Evolutionary conservation across 2,888 invertebrate species (phyloP).

Genomic region (Agrilus cyanescens): DNA sequence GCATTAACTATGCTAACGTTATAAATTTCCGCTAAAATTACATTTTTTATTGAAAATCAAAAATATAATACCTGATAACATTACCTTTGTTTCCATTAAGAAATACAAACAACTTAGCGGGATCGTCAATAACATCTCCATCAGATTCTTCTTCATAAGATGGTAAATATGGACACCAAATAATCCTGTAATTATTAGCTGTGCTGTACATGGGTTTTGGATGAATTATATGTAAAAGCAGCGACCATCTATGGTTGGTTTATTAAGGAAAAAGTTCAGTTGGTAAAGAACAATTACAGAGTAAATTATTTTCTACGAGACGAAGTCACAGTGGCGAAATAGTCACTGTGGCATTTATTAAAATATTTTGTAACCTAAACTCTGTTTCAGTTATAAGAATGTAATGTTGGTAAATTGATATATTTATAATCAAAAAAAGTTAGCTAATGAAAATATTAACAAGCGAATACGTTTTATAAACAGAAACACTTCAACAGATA

Average conservation of each 20-base stretch:
- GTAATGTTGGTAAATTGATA: too few species aligned
- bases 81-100: constrained; percentile 60
- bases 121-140: constrained; percentile 49
- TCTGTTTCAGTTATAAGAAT: too few species aligned
- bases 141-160: constrained; percentile 42
- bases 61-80: not conserved
- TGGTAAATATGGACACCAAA: constrained; percentile 91
- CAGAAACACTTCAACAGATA: too few species aligned
- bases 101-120: constrained; percentile 67
- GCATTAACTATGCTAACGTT: constrained; percentile 38
- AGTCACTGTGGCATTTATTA: too few species aligned
- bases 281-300: constrained; percentile 1
- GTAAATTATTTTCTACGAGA: too few species aligned
- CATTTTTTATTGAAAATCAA: not conserved
- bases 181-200: constrained; percentile 41
- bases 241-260: constrained; percentile 36
- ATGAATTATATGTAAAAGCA: constrained; percentile 49
- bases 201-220: constrained; percentile 19
- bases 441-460: too few species aligned
- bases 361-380: too few species aligned
- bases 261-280: constrained; percentile 6
- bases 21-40: constrained; percentile 41
- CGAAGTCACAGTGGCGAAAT: too few species aligned
- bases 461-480: too few species aligned
- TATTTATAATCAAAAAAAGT: too few species aligned